phyloP scores from a whole-genome alignment of 2,797 vertebrate species.

The Diceros bicornis region DNA sequence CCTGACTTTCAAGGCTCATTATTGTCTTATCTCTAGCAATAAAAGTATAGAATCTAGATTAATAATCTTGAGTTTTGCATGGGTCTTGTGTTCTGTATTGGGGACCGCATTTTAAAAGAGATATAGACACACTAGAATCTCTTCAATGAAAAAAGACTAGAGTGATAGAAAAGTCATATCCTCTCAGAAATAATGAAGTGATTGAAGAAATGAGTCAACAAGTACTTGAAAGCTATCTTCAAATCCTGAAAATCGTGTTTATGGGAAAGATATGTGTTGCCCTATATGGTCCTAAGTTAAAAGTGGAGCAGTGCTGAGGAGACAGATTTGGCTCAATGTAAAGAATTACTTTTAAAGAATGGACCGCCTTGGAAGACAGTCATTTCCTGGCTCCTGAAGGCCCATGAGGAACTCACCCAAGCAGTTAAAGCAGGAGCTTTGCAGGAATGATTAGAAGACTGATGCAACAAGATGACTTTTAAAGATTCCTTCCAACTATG shows the following conservation, averaged over 20 bases:
- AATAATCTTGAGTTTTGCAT: background rate
- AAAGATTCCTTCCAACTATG: background rate
- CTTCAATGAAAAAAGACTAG: background rate
- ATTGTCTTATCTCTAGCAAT: background rate
- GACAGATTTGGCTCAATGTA: background rate
- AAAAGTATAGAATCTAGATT: background rate
- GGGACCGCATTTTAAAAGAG: background rate
- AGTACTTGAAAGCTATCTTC: background rate
- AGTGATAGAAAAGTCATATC: background rate
- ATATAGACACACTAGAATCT: background rate
- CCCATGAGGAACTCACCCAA: background rate
- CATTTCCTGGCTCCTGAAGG: background rate
- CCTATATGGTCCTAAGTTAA: background rate
- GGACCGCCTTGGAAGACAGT: background rate
- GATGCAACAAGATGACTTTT: background rate
- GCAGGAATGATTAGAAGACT: background rate
- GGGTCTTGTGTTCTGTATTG: background rate
- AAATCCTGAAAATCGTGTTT: background rate
- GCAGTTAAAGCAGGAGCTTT: background rate
- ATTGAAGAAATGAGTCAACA: slow-evolving; percentile 32
- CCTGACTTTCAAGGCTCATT: background rate
- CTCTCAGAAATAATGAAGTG: background rate
- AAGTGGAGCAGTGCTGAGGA: background rate
- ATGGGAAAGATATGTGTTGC: background rate
- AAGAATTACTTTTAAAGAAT: background rate